Evolutionary conservation across 1,140 invertebrate genomes (phyloP), one percentile per base, ranked within the genome.

Genomic region (Andricus grossulariae): DNA sequence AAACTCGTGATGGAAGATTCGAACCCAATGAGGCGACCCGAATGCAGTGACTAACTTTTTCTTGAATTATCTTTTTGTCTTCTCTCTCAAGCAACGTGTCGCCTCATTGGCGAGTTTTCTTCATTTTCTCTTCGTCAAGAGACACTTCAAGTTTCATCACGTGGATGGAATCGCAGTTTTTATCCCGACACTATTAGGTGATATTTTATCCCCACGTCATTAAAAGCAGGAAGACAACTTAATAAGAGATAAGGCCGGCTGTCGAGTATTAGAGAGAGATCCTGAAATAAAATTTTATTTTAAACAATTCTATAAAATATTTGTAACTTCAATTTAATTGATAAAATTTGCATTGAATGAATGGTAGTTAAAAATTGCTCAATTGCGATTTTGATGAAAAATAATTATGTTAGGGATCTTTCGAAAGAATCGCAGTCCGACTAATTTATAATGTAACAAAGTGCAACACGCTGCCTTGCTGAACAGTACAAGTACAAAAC

Each of bases 401-500:
- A 57, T 79, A 71, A 70, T 76, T 55, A 74, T 45, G 39, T 86
- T 85, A 87, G 85, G 85, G 86, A 85, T 88, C 84, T 88, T 87
- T 89, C 83, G 85, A 84, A 82, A 86, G 86, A 88, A 84, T 90
- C 85, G 83, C 85, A 88, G 84, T 87, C 88, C 88, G 86, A 88
- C 85, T 88, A 88, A 89, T 88, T 87, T 89, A 86, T 87, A 89
- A 89, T 90, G 88, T 91, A 92, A 92, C 90, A 92, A 92, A 92
- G 90, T 92, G 90, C 90, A 92, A 92, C 90, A 91, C 89, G 90
- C 90, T 92, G 90, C 90, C 90, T 92, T 92, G 90, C 90, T 91
- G 88, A 91, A 92, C 90, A 91, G 90, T 92, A 92, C 90, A 92
- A 92, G 90, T 91, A 92, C 90, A 92, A 92, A 91, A 90, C 87